Evolutionary conservation across 2,113 vertebrate genomes (phyloP).

Genomic region (Notiomystis cincta): DNA sequence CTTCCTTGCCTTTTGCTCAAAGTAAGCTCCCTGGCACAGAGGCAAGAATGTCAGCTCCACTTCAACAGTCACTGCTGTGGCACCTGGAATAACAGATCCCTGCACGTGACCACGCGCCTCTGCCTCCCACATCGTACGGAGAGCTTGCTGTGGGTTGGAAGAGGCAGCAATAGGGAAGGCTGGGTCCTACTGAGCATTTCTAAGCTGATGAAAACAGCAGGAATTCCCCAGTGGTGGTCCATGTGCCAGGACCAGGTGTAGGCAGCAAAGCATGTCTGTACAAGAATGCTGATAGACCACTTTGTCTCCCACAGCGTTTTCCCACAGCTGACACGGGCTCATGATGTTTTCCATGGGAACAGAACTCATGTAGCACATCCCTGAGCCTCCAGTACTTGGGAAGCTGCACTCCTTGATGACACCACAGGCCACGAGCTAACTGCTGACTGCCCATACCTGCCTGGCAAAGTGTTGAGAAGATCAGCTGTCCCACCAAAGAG

Average conservation of each 20-base stretch:
- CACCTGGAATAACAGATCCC: neutral
- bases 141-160: neutral
- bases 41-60: neutral
- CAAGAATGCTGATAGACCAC: neutral
- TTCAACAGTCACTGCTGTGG: accelerated
- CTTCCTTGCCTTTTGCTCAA: neutral
- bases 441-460: neutral
- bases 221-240: neutral
- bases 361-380: neutral
- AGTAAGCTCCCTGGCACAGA: neutral
- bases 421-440: accelerated
- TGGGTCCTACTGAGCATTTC: neutral
- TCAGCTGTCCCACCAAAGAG: accelerated
- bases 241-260: accelerated
- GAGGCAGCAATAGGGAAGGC: neutral
- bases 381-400: neutral
- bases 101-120: accelerated
- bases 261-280: neutral
- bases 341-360: neutral
- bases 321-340: neutral
- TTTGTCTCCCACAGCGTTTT: neutral
- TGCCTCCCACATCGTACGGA: accelerated
- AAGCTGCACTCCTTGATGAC: neutral
- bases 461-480: neutral
- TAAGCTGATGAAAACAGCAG: neutral